phyloP scores from a whole-genome alignment of 2,888 invertebrate species.

The Gandaritis pyraliata region DNA sequence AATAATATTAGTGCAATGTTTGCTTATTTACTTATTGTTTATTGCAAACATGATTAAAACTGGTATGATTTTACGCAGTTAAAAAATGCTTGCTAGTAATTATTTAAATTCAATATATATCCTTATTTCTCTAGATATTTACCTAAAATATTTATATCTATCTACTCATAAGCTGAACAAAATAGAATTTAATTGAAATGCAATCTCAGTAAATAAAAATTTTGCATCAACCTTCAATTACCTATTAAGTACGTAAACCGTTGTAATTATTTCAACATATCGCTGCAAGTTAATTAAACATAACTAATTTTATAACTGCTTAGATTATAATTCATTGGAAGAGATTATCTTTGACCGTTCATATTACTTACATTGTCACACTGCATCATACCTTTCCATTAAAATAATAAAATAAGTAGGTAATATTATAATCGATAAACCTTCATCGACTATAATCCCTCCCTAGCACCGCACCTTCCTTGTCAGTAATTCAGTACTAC shows the following conservation, averaged over 20 bases:
- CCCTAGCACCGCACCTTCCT: constrained; percentile 60
- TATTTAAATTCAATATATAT: no score
- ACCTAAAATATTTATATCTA: no score
- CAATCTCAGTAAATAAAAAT: neutral
- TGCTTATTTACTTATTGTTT: no score
- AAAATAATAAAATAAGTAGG: constrained; percentile 28
- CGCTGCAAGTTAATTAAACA: neutral
- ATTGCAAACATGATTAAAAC: no score
- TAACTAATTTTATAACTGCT: neutral
- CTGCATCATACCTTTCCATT: constrained; percentile 31
- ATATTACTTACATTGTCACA: constrained; percentile 4
- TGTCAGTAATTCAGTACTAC: constrained; percentile 71
- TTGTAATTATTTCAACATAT: neutral
- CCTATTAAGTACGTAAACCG: neutral
- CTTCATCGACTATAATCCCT: constrained; percentile 43
- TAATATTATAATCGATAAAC: constrained; percentile 29
- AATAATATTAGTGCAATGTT: no score
- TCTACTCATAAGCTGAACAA: no score
- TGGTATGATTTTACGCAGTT: no score
- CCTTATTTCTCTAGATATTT: no score
- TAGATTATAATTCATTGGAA: neutral
- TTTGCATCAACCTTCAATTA: neutral
- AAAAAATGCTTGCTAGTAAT: no score
- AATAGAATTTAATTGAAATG: no score
- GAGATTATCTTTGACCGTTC: constrained; percentile 7